These are phyloP conservation scores for Criorhina ranunculi DNA, from an alignment of 2,888 invertebrate species.

Conservation along the genomic window DNA sequence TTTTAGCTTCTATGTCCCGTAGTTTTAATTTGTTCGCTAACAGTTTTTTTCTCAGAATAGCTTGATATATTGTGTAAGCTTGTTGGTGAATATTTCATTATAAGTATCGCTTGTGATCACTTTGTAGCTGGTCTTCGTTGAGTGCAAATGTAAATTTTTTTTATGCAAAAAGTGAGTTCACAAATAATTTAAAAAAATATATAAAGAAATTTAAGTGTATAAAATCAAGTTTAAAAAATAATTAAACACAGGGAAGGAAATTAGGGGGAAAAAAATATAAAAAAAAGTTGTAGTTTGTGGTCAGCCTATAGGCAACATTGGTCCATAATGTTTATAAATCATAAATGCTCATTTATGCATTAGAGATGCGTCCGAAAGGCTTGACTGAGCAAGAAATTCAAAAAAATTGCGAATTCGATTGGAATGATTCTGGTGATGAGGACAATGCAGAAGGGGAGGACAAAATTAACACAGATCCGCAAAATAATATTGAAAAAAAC, in stretches of 20 bases:
- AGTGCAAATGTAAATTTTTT: neutral
- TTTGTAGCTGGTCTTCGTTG: too few species aligned
- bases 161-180: too few species aligned
- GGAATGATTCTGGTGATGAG: slow-evolving; percentile 8
- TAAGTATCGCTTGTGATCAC: neutral
- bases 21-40: neutral
- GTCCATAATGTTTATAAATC: slow-evolving; percentile 11
- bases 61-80: neutral
- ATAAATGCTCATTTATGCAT: slow-evolving; percentile 18
- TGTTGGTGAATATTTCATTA: neutral
- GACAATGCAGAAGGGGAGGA: slow-evolving; percentile 12
- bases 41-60: neutral
- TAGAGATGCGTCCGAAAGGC: slow-evolving; percentile 11
- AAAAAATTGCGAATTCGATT: slow-evolving; percentile 25
- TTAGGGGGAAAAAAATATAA: too few species aligned
- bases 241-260: too few species aligned
- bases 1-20: neutral
- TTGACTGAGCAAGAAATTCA: slow-evolving; percentile 20
- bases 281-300: neutral
- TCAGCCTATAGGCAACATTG: slow-evolving; percentile 22
- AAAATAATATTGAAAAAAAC: too few species aligned
- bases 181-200: too few species aligned
- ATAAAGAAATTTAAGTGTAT: too few species aligned
- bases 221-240: too few species aligned
- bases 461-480: too few species aligned